Conservation (phyloP, 2,888 invertebrate genomes). For the Phortica okadai region DNA sequence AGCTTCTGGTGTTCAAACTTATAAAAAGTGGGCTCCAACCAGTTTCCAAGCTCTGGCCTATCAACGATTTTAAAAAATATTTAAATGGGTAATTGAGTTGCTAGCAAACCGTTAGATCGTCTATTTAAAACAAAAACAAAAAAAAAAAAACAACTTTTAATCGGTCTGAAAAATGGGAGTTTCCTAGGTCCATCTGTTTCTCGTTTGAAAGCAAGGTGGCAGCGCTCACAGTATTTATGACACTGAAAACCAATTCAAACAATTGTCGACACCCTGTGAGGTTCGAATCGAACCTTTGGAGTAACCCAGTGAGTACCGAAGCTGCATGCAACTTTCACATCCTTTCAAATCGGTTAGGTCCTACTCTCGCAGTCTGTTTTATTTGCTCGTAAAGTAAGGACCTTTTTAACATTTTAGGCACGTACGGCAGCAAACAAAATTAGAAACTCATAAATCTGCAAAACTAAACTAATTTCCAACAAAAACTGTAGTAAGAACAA, state of each 20-base stretch:
- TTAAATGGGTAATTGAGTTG: too few relatives aligned
- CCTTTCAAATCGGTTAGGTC: background rate
- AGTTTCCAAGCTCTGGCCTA: too few relatives aligned
- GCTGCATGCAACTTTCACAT: background rate
- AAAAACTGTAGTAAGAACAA: background rate
- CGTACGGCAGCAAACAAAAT: slow-evolving; percentile 44
- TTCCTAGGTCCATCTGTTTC: too few relatives aligned
- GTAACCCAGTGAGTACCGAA: background rate
- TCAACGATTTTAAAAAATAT: too few relatives aligned
- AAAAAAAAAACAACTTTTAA: too few relatives aligned
- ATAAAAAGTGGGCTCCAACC: too few relatives aligned
- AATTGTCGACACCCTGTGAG: background rate
- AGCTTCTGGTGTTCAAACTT: too few relatives aligned
- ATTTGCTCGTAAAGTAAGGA: slow-evolving; percentile 62
- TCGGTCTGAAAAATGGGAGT: too few relatives aligned
- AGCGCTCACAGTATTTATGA: background rate
- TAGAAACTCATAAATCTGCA: slow-evolving; percentile 26
- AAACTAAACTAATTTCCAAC: slow-evolving; percentile 13
- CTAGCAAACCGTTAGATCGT: too few relatives aligned
- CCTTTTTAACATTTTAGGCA: slow-evolving; percentile 49
- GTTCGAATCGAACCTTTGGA: slow-evolving; percentile 14
- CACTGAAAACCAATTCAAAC: background rate
- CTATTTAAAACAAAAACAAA: too few relatives aligned
- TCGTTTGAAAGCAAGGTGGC: too few relatives aligned
- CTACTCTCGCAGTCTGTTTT: slow-evolving; percentile 53